These are phyloP conservation scores for Plotosus lineatus DNA, from an alignment of 2,113 vertebrate species.

Conservation along the genomic window DNA sequence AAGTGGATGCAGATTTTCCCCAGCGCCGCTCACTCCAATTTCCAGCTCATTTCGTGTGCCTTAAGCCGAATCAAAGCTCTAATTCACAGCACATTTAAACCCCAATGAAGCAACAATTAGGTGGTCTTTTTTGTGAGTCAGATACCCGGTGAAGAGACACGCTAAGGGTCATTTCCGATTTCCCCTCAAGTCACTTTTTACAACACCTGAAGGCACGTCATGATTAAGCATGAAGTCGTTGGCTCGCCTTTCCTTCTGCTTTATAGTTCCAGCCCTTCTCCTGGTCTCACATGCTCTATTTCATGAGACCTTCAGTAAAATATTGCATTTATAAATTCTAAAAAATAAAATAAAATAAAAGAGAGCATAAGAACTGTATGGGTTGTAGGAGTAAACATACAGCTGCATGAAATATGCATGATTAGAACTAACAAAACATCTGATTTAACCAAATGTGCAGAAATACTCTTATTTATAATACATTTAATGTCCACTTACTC, in stretches of 20 bases:
- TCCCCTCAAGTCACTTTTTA: conserved; percentile 5
- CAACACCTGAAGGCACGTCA: background rate
- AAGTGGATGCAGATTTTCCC: conserved; percentile 10
- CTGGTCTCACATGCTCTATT: background rate
- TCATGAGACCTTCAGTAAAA: background rate
- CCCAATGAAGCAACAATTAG: conserved; percentile 46
- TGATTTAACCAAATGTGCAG: background rate
- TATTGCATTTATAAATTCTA: background rate
- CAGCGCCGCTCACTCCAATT: conserved; percentile 10
- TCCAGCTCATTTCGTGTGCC: conserved; percentile 34
- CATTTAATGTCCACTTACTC: background rate
- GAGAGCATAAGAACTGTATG: no score
- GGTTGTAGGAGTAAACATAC: background rate
- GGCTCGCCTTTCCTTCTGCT: background rate
- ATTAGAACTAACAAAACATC: background rate
- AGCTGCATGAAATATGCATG: background rate
- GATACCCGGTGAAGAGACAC: conserved; percentile 9
- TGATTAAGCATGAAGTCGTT: background rate
- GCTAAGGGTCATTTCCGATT: conserved; percentile 27
- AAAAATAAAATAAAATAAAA: background rate
- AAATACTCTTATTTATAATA: background rate
- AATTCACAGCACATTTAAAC: conserved; percentile 35
- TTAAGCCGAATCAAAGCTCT: conserved; percentile 33
- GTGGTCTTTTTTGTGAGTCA: background rate
- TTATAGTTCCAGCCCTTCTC: background rate